Base-by-base conservation (phyloP, 35 echinoderm and acorn worm genomes). In the Anneissia japonica region DNA sequence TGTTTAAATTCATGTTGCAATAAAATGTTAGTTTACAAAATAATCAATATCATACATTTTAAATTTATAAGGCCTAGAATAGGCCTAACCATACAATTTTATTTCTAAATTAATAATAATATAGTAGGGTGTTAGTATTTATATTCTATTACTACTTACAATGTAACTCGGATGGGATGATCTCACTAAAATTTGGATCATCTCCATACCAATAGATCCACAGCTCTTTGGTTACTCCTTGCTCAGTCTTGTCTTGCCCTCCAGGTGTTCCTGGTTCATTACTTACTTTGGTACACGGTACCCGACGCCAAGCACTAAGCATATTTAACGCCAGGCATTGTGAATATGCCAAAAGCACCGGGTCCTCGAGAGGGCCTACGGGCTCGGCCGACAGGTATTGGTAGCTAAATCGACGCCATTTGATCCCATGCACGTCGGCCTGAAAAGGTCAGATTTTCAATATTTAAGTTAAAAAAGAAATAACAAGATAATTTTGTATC, bases 151-250 rank as follows among this genome's bases (percentile, higher is more conserved):
- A n/a, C 41, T 46, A 34, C 82, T 93, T 91, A 98, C 95, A 92
- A 94, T 91, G 91, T 10, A 98, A 80, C 38, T 98, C 95, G 17
- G 88, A 38, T 46, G 80, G 88, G 23, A 98, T 91, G 31, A 94
- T n/a, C 14, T 89, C 89, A 34, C 88, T 88, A 78, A 93, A 89
- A 82, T 93, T 91, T 21, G 95, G 95, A 32, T 94, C 95, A 83
- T 98, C 95, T 36, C 95, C 95, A 72, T 98, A 98, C 95, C 95
- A 98, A 40, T 91, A 98, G 9, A 98, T 91, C 95, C 95, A 98
- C 38, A 98, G 73, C 76, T 98, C 95, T 73, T 93, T 93, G 5
- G 78, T 78, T 26, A 36, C 16, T 30, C 79, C 38, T 36, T 39
- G 35, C 30, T 81, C 79, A 85, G 88, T 87, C 46, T 78, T 72